These are phyloP conservation scores for Melikaiella ostensackeni DNA, from an alignment of 2,888 invertebrate species.

Conservation along the genomic window DNA sequence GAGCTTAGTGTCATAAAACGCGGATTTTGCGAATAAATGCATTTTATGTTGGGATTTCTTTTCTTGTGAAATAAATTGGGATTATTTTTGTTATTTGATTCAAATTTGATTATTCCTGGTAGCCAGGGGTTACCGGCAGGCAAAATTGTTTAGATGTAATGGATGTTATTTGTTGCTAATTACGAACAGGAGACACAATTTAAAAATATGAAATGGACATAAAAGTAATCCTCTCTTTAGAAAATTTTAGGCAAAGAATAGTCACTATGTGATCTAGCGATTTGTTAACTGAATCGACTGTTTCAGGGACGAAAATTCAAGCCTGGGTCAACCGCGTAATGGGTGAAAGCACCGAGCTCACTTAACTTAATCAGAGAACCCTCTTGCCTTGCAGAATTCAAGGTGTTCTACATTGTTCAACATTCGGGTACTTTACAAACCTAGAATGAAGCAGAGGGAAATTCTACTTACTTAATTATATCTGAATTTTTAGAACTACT, in stretches of 20 bases:
- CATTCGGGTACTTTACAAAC: background rate
- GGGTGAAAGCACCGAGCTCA: background rate
- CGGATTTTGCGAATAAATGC: background rate
- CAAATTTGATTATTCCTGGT: too few relatives aligned
- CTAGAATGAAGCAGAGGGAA: background rate
- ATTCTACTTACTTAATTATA: constrained; percentile 6
- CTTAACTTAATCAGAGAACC: constrained; percentile 13
- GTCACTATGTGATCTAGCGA: background rate
- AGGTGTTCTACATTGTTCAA: constrained; percentile 16
- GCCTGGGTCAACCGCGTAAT: constrained; percentile 12
- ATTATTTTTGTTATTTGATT: too few relatives aligned
- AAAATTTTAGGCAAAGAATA: background rate
- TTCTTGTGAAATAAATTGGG: background rate
- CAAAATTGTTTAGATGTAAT: too few relatives aligned
- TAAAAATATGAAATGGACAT: too few relatives aligned
- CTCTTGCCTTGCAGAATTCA: constrained; percentile 14
- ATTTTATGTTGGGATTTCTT: background rate
- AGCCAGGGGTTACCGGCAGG: too few relatives aligned
- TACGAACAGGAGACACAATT: too few relatives aligned
- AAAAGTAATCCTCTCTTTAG: too few relatives aligned
- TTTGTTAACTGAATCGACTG: background rate
- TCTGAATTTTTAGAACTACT: background rate
- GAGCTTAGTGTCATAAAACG: background rate
- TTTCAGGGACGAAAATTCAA: constrained; percentile 14
- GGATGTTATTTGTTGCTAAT: too few relatives aligned